Evolutionary conservation across 1,140 invertebrate species (phyloP).

Genomic region (Nixonia krombeini): DNA sequence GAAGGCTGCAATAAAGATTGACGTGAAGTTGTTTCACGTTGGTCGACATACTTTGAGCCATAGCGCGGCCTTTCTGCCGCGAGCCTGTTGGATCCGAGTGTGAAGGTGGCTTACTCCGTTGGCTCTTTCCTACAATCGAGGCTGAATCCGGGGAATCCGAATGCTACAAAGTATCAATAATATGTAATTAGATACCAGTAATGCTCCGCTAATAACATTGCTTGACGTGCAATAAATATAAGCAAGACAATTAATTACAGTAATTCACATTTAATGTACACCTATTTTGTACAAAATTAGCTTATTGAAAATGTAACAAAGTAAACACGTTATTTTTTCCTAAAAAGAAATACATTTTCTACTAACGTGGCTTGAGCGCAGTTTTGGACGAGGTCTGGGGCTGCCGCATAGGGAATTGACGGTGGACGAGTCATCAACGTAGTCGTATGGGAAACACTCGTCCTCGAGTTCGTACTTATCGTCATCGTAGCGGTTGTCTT

Average conservation of each 20-base stretch:
- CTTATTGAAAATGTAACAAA: no score
- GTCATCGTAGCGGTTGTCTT: slow-evolving; percentile 50
- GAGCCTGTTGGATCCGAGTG: slow-evolving; percentile 54
- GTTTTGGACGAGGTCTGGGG: slow-evolving; percentile 55
- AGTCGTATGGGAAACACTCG: slow-evolving; percentile 56
- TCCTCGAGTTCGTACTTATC: slow-evolving; percentile 45
- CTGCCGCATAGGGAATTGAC: slow-evolving; percentile 67
- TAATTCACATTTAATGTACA: no score
- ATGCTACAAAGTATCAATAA: no score
- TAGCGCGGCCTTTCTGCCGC: slow-evolving; percentile 62
- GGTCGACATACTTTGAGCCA: slow-evolving; percentile 74
- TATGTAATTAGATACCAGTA: no score
- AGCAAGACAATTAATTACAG: no score
- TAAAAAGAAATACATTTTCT: slow-evolving; percentile 11
- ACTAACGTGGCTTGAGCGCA: slow-evolving; percentile 13
- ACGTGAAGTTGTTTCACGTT: no score
- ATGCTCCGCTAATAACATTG: no score
- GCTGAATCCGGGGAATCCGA: slow-evolving; percentile 46
- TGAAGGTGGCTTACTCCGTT: slow-evolving; percentile 58
- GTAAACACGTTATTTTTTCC: not conserved
- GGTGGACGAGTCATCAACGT: slow-evolving; percentile 63
- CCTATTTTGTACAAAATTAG: no score
- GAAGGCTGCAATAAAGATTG: no score
- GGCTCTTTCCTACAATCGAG: slow-evolving; percentile 48
- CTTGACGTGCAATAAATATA: no score